These are phyloP conservation scores for Antennarius striatus DNA, from an alignment of 2,113 vertebrate genomes.

Conservation along the genomic window DNA sequence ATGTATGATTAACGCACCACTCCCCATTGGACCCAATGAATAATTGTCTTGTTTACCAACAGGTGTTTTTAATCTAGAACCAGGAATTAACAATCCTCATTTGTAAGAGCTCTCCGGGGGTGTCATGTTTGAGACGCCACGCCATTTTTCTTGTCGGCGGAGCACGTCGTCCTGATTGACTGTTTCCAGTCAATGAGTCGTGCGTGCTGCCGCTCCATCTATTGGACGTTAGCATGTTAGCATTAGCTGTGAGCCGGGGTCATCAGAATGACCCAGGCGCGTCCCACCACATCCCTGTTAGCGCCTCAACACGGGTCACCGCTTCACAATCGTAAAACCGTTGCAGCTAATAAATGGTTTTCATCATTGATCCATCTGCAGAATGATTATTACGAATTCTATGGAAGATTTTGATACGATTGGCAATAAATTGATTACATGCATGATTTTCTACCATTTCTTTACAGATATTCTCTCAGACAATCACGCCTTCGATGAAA, in stretches of 20 bases:
- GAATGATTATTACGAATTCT: too few relatives aligned
- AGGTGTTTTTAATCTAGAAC: slow-evolving; percentile 78
- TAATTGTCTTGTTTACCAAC: slow-evolving; percentile 95
- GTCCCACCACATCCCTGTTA: too few relatives aligned
- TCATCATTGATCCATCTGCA: too few relatives aligned
- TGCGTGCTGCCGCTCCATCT: neutral
- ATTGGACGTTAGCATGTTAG: too few relatives aligned
- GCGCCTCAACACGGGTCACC: too few relatives aligned
- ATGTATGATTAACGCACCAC: slow-evolving; percentile 91
- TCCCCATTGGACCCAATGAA: slow-evolving; percentile 86
- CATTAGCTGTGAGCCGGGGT: too few relatives aligned
- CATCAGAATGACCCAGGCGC: too few relatives aligned
- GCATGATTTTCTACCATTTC: slow-evolving; percentile 1
- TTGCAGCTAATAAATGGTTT: too few relatives aligned
- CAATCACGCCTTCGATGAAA: slow-evolving; percentile 9
- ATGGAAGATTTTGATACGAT: neutral
- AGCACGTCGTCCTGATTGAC: slow-evolving; percentile 28
- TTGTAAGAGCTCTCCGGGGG: slow-evolving; percentile 44
- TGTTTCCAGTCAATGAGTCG: slow-evolving; percentile 19
- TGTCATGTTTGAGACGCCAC: slow-evolving; percentile 39
- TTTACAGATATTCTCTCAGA: slow-evolving; percentile 17
- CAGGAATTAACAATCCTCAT: slow-evolving; percentile 64
- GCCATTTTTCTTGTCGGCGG: slow-evolving; percentile 45
- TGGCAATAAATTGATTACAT: slow-evolving; percentile 47
- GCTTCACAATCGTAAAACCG: too few relatives aligned